Conservation (phyloP, 1,140 invertebrate species). For the Brachionus manjavacas region DNA sequence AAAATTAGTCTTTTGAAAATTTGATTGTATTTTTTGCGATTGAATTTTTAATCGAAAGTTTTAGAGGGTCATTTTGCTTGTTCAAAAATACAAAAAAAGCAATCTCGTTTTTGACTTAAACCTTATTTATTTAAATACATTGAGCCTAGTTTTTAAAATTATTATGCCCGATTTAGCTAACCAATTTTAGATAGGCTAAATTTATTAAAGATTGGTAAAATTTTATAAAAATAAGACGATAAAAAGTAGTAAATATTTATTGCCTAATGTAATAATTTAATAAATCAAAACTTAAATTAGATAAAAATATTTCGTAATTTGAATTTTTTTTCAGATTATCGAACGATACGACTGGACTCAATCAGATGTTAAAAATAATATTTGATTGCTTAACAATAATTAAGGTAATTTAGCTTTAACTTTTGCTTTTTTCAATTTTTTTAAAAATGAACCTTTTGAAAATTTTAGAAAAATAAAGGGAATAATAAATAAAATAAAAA, state of each 20-base stretch:
- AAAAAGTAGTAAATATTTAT: not conserved
- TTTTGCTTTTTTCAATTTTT: too few species aligned
- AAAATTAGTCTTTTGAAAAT: not conserved
- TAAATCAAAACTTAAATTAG: not conserved
- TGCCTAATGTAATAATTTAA: not conserved
- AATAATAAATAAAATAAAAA: too few species aligned
- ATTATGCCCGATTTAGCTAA: too few species aligned
- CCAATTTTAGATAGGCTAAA: not conserved
- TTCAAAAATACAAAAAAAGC: not conserved
- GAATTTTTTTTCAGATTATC: not conserved
- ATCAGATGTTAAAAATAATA: not conserved
- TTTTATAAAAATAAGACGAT: not conserved
- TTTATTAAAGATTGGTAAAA: not conserved
- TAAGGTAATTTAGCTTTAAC: too few species aligned
- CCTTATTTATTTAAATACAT: not conserved
- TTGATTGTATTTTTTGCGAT: not conserved
- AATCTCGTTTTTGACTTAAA: not conserved
- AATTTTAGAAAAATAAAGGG: too few species aligned
- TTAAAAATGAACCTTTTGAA: too few species aligned
- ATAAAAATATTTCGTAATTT: too few species aligned
- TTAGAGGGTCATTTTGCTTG: not conserved
- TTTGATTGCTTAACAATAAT: too few species aligned
- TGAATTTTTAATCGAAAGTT: not conserved
- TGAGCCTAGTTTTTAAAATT: too few species aligned
- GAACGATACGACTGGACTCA: not conserved